Evolutionary conservation across 2,113 vertebrate genomes (phyloP).

Genomic region (Megaceryle torquata): DNA sequence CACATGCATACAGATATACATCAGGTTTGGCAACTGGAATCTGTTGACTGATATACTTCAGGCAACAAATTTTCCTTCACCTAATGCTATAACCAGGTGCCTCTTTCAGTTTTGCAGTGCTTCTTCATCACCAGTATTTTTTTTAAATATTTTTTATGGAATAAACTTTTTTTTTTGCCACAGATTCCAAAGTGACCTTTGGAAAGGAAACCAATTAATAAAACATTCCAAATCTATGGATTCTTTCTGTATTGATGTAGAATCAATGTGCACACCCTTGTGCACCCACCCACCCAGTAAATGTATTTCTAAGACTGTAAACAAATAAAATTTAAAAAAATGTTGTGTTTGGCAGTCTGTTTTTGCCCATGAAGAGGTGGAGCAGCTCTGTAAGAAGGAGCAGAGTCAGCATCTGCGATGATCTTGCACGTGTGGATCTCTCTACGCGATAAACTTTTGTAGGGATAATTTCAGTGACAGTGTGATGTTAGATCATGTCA

Average conservation of each 20-base stretch:
- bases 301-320: neutral
- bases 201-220: neutral
- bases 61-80: neutral
- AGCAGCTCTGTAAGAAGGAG: neutral
- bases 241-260: neutral
- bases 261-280: neutral
- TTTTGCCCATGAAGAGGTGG: neutral
- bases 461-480: conserved; percentile 13
- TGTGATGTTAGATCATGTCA: neutral
- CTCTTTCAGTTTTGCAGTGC: neutral
- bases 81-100: accelerated
- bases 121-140: neutral
- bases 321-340: neutral
- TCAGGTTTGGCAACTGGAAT: neutral
- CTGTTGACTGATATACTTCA: neutral
- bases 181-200: neutral
- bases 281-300: neutral
- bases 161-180: neutral
- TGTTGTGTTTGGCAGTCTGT: neutral
- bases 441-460: neutral
- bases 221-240: neutral
- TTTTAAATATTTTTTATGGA: neutral
- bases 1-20: neutral
- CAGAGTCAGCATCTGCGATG: neutral
- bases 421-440: neutral